Base-by-base conservation (phyloP, 2,888 invertebrate genomes). In the Pediacus dermestoides region DNA sequence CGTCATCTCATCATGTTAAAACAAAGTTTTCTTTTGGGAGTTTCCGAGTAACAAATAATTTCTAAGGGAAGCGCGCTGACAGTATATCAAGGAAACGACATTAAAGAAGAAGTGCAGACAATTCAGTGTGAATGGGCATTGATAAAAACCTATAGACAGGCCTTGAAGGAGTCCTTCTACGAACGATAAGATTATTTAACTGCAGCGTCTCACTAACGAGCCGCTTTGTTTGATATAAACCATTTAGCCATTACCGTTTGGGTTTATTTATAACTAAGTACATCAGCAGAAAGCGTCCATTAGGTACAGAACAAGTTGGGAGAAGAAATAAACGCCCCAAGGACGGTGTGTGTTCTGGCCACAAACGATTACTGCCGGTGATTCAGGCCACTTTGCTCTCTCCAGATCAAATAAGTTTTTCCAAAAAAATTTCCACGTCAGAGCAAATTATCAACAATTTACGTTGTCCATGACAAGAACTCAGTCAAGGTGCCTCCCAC, bases 261-360 rank as follows among this genome's bases (percentile, higher is more conserved):
- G 42, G 44, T 44, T 58, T 60, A 59, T 60, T 60, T 60, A 61
- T 55, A 41, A 55, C 42, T 44, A 48, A 53, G 50, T 55, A 55
- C 52, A 52, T 55, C 55, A 53, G 56, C 51, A 53, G 53, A 56
- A 53, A 52, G 55, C 59, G 48, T 60, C 61, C 60, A 62, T 62
- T 63, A 63, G 46, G 48, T 54, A 47, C 55, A 57, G 54, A 48
- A 48, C 44, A 50, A 47, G 46, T 45, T 44, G 49, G 54, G 52
- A 46, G 44, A 57, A 58, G 49, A 52, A 52, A 52, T 53, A 57
- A 50, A 53, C 54, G 50, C 43, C 45, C 53, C 57, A 57, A 58
- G 57, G 59, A 55, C 56, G 54, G 38, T 49, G 42, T 18, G 18
- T 18, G 18, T 18, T 34, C 27, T 30, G 22, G 27, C 39, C 48